Percentiles rank a stretch among this genome's conserved stretches.
These are phyloP conservation scores for Proterorhinus semilunaris DNA, from an alignment of 2,113 vertebrate species.

Conservation along the genomic window DNA sequence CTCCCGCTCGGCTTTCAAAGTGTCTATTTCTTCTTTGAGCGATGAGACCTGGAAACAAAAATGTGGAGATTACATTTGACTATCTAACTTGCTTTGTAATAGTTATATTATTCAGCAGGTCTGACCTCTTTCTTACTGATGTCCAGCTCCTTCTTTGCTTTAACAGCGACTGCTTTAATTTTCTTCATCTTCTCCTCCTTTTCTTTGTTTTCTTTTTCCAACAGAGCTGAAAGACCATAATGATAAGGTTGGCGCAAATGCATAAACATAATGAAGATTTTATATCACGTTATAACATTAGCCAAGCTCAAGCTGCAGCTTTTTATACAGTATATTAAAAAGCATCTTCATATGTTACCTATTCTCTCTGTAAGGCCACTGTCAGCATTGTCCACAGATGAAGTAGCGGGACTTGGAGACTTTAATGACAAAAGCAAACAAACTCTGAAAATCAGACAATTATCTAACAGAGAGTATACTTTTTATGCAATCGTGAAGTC, in stretches of 20 bases:
- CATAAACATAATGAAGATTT: too few species aligned
- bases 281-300: not conserved
- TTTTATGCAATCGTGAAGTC: not conserved
- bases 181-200: constrained; percentile 91
- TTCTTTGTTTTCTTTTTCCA: constrained; percentile 76
- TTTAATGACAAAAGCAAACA: constrained; percentile 33
- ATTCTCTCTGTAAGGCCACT: constrained; percentile 82
- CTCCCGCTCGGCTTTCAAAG: constrained; percentile 80
- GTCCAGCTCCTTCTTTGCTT: constrained; percentile 94
- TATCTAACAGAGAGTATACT: not conserved
- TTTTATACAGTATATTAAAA: not conserved
- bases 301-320: not conserved
- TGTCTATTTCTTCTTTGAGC: constrained; percentile 83
- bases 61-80: not conserved
- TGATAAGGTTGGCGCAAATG: not conserved
- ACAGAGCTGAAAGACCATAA: constrained; percentile 44
- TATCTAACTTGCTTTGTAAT: not conserved
- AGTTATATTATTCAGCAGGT: not conserved
- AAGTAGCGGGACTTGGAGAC: constrained; percentile 69
- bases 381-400: constrained; percentile 68
- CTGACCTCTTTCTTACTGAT: constrained; percentile 88
- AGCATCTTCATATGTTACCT: constrained; percentile 68
- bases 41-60: constrained; percentile 67
- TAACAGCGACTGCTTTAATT: constrained; percentile 93
- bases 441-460: not conserved